Conservation (phyloP, 2,113 vertebrate species). For the Seriola aureovittata region DNA sequence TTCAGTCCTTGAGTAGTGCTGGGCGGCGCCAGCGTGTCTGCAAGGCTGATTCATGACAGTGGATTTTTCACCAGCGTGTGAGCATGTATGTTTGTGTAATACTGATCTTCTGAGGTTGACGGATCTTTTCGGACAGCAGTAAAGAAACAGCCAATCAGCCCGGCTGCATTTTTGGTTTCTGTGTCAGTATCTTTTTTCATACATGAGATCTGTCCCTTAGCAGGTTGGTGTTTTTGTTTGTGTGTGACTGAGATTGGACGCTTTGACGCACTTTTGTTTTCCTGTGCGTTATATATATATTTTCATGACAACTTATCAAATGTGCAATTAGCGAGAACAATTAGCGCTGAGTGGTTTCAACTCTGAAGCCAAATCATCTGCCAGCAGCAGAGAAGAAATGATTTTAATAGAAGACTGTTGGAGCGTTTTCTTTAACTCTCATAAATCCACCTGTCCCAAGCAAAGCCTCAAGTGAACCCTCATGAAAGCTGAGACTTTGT, state of each 20-base stretch:
- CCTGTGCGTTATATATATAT: not conserved
- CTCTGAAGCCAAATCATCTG: conserved; percentile 27
- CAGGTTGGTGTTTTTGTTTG: conserved; percentile 19
- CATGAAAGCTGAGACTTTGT: not conserved
- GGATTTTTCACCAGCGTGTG: too few relatives aligned
- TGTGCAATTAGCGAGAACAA: conserved; percentile 55
- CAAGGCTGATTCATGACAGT: not conserved
- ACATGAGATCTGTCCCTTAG: not conserved
- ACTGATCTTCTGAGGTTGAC: not conserved
- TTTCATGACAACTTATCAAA: conserved; percentile 12
- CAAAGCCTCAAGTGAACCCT: conserved; percentile 10
- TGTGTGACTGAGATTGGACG: conserved; percentile 12
- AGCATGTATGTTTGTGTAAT: not conserved
- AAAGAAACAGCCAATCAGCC: conserved; percentile 38
- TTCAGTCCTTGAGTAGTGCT: not conserved
- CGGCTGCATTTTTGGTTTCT: conserved; percentile 8
- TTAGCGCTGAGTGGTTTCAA: conserved; percentile 37
- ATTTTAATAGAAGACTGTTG: conserved; percentile 1
- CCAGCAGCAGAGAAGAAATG: conserved; percentile 12
- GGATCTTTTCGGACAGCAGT: conserved; percentile 35
- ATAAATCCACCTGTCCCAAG: conserved; percentile 23
- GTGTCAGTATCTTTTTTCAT: not conserved
- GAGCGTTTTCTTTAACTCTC: not conserved
- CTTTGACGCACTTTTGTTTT: conserved; percentile 8
- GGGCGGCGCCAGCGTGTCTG: not conserved